These are phyloP conservation scores for Microchirus variegatus DNA, from an alignment of 2,797 vertebrate genomes.

Conservation along the genomic window DNA sequence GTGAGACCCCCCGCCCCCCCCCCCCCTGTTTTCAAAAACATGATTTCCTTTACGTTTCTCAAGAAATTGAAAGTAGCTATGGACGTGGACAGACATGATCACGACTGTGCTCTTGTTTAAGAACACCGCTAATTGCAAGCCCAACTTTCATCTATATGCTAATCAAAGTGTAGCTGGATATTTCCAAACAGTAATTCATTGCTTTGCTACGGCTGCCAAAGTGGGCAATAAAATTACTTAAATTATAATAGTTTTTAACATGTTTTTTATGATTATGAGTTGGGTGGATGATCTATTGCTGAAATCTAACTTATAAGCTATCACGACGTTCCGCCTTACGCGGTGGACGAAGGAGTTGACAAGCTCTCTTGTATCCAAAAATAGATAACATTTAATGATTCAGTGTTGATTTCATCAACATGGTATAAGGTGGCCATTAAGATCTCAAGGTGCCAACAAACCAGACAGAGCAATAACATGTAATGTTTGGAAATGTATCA, in stretches of 20 bases:
- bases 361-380: background rate
- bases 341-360: background rate
- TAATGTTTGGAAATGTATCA: background rate
- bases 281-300: background rate
- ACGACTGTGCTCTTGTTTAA: background rate
- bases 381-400: background rate
- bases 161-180: slow-evolving; percentile 8
- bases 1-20: slow-evolving; percentile 24
- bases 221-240: background rate
- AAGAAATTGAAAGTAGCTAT: background rate
- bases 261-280: background rate
- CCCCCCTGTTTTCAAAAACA: background rate
- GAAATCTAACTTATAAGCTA: background rate
- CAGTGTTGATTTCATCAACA: background rate
- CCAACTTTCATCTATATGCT: slow-evolving; percentile 13
- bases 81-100: background rate
- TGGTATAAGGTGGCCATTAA: too few species aligned
- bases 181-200: slow-evolving; percentile 11
- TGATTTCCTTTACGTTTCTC: slow-evolving; percentile 1
- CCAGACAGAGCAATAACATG: background rate
- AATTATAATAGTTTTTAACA: slow-evolving; percentile 1
- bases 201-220: slow-evolving; percentile 6
- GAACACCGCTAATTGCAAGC: background rate
- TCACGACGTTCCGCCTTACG: background rate
- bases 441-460: too few species aligned